Evolutionary conservation across 2,113 vertebrate genomes (phyloP).

Genomic region (Pteropus alecto): DNA sequence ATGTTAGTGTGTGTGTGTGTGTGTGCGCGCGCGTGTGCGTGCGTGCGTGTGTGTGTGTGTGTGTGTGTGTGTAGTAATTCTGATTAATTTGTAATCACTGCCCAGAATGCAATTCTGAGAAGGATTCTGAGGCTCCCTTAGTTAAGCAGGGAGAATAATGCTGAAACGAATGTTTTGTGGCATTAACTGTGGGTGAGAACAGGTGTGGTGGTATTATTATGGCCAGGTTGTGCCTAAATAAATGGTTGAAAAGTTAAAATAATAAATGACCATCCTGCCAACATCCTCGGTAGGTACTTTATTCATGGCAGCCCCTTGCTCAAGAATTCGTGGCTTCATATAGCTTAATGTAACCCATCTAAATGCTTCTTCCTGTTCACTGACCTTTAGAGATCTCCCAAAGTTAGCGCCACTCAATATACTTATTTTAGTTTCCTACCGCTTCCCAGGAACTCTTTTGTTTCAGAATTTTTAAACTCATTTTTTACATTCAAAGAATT

Average conservation of each 20-base stretch:
- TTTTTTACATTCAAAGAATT: neutral
- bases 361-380: neutral
- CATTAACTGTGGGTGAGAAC: neutral
- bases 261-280: neutral
- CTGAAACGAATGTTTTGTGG: neutral
- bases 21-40: too few species aligned
- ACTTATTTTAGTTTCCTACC: neutral
- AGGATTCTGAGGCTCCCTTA: neutral
- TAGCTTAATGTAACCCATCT: neutral
- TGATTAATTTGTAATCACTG: neutral
- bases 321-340: neutral
- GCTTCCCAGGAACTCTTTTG: neutral
- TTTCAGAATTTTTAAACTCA: neutral
- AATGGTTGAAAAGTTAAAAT: neutral
- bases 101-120: neutral
- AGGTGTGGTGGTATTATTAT: neutral
- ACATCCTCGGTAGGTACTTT: neutral
- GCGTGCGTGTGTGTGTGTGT: neutral
- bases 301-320: neutral
- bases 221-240: neutral
- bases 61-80: neutral
- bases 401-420: neutral
- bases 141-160: neutral
- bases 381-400: neutral
- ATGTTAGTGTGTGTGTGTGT: neutral